Evolutionary conservation across 53 echinoderm and acorn worm genomes (phyloP), one percentile per base, ranked within the genome.

Genomic region (Stichopus horrens): DNA sequence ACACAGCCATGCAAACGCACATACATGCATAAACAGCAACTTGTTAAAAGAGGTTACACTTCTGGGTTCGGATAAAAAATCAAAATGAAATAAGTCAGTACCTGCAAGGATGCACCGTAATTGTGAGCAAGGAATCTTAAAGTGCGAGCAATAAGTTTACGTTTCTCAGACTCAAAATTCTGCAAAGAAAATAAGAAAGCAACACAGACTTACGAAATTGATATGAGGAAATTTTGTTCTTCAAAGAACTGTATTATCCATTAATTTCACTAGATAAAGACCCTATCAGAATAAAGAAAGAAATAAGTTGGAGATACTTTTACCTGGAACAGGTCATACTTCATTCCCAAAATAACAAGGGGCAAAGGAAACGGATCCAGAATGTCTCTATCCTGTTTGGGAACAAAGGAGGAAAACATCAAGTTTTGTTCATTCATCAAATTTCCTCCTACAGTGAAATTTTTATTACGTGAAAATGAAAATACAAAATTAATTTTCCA

Each of bases 161-260:
- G 88, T 80, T 99, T 99, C 89, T 99, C 99, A 4, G 99, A 94
- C 75, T 99, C 99, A 91, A 99, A 99, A 74, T 99, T 94, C 99
- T 96, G 79, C 57, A 88, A 56, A 89, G 68, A 89, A 52, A 13
- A 21, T 7, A 18, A 20, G 19, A 71, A 71, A 71, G 18, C 18
- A 7, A 13, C 14, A 83, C 21, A 59, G 22, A 83, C 9, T 83
- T 76, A 37, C 37, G 37, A 37, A 37, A n/a, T 14, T 67, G 68
- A n/a, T 67, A 11, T 11, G n/a, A 67, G 3, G 68, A 67, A 67
- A 67, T 67, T 67, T 11, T 14, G 68, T 67, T 67, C 68, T 14
- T 67, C 3, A 67, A 14, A 14, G 68, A 37, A 11, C 18, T 67
- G 68, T n/a, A 67, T 67, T n/a, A 67, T 3, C 68, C 68, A n/a